These are phyloP conservation scores for Kuschelorhynchus macadamiae DNA, from an alignment of 2,888 invertebrate species.

Conservation along the genomic window DNA sequence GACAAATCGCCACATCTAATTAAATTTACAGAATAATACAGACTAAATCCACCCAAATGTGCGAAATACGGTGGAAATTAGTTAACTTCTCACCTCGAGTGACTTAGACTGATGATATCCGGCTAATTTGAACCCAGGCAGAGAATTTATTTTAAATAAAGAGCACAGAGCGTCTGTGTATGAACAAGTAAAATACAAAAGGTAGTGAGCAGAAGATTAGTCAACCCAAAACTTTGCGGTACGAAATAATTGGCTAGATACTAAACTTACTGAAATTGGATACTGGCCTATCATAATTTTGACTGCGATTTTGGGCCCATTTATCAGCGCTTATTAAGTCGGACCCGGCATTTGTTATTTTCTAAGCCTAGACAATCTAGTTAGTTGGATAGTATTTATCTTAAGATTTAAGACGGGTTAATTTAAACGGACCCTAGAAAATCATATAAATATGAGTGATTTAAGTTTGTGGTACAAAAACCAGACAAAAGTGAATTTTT, in stretches of 20 bases:
- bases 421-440: neutral
- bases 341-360: constrained; percentile 24
- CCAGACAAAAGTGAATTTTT: neutral
- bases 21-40: constrained; percentile 44
- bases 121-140: constrained; percentile 36
- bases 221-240: constrained; percentile 27
- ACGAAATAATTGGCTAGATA: constrained; percentile 29
- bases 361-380: constrained; percentile 5
- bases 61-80: constrained; percentile 43
- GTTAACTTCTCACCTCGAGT: constrained; percentile 40
- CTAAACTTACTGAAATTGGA: constrained; percentile 23
- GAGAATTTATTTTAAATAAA: constrained; percentile 40
- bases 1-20: constrained; percentile 40
- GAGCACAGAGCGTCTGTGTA: constrained; percentile 36
- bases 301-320: constrained; percentile 13
- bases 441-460: too few relatives aligned
- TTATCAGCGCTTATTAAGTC: constrained; percentile 28
- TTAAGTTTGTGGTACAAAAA: too few relatives aligned
- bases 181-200: constrained; percentile 29
- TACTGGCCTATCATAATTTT: constrained; percentile 16
- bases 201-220: constrained; percentile 25
- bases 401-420: neutral
- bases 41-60: constrained; percentile 32
- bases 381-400: neutral
- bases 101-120: constrained; percentile 43